These are phyloP conservation scores for Triplophysa bombifrons DNA, from an alignment of 2,797 vertebrate genomes.

Conservation along the genomic window DNA sequence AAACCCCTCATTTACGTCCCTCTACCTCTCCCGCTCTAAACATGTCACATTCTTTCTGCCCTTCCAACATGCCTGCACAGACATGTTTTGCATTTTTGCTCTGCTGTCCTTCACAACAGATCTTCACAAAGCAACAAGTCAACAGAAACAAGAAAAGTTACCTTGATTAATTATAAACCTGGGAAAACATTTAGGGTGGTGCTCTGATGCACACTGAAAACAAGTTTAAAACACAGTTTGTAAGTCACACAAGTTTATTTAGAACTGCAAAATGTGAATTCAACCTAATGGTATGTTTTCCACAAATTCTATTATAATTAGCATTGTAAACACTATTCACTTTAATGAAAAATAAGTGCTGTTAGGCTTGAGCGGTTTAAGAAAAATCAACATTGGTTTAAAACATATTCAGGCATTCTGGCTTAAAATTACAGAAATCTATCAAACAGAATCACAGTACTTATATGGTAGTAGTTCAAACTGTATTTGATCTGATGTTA, in stretches of 20 bases:
- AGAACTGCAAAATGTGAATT: neutral
- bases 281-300: neutral
- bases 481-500: slow-evolving; percentile 6
- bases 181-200: slow-evolving; percentile 1
- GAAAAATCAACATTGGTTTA: neutral
- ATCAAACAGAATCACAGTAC: neutral
- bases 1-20: neutral
- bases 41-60: neutral
- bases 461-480: neutral
- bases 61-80: neutral
- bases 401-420: neutral
- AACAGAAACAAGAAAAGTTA: slow-evolving; percentile 13
- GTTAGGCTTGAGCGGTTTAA: neutral
- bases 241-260: slow-evolving; percentile 11
- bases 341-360: neutral
- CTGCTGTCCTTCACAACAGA: neutral
- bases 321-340: neutral
- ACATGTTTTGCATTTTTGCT: neutral
- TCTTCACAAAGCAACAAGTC: neutral
- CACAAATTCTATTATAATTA: neutral
- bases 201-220: neutral
- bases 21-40: neutral
- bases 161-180: neutral
- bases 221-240: neutral
- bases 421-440: neutral